Conservation (phyloP, 2,888 invertebrate species). For the Drosophila glabriapex region DNA sequence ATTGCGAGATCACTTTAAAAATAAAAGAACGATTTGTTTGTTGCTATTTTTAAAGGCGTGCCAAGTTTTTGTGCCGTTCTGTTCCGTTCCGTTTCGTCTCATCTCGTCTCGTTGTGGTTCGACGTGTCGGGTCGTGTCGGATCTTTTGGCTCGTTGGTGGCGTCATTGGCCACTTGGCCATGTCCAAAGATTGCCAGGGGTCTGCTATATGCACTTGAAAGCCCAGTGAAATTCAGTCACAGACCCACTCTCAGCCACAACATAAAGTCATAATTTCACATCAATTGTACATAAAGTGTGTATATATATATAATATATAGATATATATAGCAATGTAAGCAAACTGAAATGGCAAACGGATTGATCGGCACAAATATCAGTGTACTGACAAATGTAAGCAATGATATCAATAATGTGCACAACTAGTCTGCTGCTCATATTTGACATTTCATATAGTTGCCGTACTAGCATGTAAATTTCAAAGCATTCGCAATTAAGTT, state of each 20-base stretch:
- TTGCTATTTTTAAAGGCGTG: conserved; percentile 77
- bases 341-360: conserved; percentile 67
- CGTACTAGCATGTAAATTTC: not conserved
- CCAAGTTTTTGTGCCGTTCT: conserved; percentile 70
- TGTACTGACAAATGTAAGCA: conserved; percentile 74
- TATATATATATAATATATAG: not conserved
- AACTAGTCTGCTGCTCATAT: conserved; percentile 7
- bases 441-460: conserved; percentile 8
- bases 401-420: not conserved
- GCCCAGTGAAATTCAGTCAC: conserved; percentile 21
- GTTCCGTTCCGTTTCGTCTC: conserved; percentile 25
- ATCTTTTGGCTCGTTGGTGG: conserved; percentile 47
- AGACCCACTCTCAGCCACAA: conserved; percentile 12
- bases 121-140: conserved; percentile 21
- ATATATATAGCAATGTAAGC: conserved; percentile 64
- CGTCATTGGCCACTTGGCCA: conserved; percentile 64
- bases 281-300: conserved; percentile 18
- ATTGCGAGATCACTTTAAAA: conserved; percentile 78
- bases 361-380: conserved; percentile 76
- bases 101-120: conserved; percentile 12
- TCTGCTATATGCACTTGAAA: conserved; percentile 71
- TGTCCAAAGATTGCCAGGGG: conserved; percentile 50
- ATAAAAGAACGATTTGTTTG: conserved; percentile 80
- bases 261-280: conserved; percentile 16
- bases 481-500: not conserved